phyloP scores from a whole-genome alignment of 2,113 vertebrate species.

The Coryphaenoides rupestris region DNA sequence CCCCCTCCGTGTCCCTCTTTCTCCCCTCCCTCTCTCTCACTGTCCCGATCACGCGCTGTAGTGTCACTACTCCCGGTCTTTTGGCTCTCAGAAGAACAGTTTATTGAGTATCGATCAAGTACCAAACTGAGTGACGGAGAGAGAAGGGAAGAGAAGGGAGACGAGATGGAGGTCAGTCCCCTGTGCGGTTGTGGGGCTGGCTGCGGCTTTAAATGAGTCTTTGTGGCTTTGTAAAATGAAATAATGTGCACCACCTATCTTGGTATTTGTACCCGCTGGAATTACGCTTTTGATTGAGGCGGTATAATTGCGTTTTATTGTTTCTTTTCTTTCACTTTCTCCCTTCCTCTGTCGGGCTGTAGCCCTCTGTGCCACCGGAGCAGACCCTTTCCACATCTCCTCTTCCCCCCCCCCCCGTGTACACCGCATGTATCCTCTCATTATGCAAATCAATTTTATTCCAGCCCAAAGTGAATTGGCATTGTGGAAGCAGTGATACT shows the following conservation, averaged over 20 bases:
- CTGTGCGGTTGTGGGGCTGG: conserved; percentile 57
- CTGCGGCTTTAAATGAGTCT: conserved; percentile 54
- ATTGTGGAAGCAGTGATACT: conserved; percentile 17
- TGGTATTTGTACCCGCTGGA: conserved; percentile 58
- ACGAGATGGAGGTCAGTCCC: no score
- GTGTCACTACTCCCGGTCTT: no score
- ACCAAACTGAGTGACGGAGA: conserved; percentile 42
- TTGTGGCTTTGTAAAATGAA: conserved; percentile 65
- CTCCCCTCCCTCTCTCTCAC: no score
- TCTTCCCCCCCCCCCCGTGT: conserved; percentile 45
- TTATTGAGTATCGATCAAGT: no score
- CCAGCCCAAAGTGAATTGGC: conserved; percentile 51
- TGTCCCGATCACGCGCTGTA: no score
- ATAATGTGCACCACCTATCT: conserved; percentile 67
- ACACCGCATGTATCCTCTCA: conserved; percentile 63
- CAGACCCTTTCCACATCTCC: conserved; percentile 51
- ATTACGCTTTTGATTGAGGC: conserved; percentile 69
- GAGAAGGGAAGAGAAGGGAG: no score
- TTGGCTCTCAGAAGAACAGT: no score
- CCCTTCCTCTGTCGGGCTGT: conserved; percentile 49
- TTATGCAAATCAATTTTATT: conserved; percentile 75
- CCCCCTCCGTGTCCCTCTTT: no score
- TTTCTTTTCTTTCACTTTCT: conserved; percentile 65
- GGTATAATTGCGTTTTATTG: conserved; percentile 76
- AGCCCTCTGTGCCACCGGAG: conserved; percentile 42